Conservation (phyloP, 2,113 vertebrate species). For the Calyptomena viridis region DNA sequence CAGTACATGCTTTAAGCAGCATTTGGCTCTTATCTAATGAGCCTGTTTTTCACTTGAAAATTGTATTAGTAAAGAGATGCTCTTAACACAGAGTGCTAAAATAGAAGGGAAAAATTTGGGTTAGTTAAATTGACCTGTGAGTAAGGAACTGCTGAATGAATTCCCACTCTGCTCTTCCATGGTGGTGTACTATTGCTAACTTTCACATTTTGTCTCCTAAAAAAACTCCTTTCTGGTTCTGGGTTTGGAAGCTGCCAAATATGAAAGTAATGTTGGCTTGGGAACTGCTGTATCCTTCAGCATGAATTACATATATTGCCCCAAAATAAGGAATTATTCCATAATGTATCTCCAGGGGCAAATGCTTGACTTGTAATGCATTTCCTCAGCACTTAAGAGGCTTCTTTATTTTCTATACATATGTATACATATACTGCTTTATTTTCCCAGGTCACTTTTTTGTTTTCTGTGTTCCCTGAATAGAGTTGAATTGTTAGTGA, state of each 20-base stretch:
- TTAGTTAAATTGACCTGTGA: not conserved
- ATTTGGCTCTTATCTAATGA: not conserved
- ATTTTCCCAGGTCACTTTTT: not conserved
- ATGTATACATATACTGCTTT: not conserved
- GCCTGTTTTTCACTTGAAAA: not conserved
- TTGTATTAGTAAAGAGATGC: not conserved
- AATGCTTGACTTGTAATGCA: not conserved
- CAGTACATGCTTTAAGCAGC: not conserved
- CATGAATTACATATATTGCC: not conserved
- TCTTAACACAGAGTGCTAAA: not conserved
- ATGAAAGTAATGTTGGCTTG: not conserved
- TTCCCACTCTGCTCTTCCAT: not conserved
- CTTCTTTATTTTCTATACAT: not conserved
- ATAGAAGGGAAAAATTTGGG: not conserved
- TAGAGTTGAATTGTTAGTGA: not conserved
- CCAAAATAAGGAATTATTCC: not conserved
- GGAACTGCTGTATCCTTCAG: not conserved
- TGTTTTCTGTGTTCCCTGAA: not conserved
- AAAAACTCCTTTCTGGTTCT: not conserved
- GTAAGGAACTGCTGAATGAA: not conserved
- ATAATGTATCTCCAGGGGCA: not conserved
- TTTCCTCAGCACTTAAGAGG: not conserved
- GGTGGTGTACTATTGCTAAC: accelerated
- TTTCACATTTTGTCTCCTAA: not conserved
- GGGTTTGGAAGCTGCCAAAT: not conserved